phyloP scores from a whole-genome alignment of 2,797 vertebrate genomes.

The Poecilia velifera region DNA sequence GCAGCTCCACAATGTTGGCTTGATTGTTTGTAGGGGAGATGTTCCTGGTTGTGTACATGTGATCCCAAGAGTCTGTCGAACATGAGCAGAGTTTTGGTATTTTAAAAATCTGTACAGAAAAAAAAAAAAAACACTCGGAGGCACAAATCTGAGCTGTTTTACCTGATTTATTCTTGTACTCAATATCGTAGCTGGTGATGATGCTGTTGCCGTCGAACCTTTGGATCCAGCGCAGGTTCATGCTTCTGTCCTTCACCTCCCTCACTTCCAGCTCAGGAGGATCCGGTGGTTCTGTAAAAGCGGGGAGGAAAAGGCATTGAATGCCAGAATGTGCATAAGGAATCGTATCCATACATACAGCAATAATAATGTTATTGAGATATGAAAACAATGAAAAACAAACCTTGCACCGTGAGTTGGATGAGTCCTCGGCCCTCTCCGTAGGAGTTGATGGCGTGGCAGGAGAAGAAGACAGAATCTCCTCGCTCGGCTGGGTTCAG shows the following conservation, averaged over 20 bases:
- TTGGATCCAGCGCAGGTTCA: constrained; percentile 97
- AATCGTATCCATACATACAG: background rate
- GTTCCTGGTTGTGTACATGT: constrained; percentile 96
- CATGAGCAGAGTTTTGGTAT: background rate
- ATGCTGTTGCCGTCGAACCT: constrained; percentile 98
- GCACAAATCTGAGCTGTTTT: background rate
- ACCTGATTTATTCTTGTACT: constrained; percentile 99
- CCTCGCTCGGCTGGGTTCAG: constrained; percentile 95
- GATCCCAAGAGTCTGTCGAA: constrained; percentile 93
- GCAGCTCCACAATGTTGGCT: constrained; percentile 96
- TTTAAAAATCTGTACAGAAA: background rate
- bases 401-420: constrained; percentile 98
- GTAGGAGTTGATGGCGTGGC: constrained; percentile 97
- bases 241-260: constrained; percentile 97
- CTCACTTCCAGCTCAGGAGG: constrained; percentile 95
- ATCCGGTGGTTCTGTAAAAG: constrained; percentile 90
- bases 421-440: constrained; percentile 96
- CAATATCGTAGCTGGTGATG: constrained; percentile 98
- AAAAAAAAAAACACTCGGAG: background rate
- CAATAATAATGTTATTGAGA: background rate
- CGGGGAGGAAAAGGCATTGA: background rate
- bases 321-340: background rate
- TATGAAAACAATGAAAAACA: background rate
- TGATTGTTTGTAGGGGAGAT: constrained; percentile 99
- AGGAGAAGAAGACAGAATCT: constrained; percentile 98